Conservation (phyloP, 2,797 vertebrate genomes). For the Ambastaia sidthimunki region DNA sequence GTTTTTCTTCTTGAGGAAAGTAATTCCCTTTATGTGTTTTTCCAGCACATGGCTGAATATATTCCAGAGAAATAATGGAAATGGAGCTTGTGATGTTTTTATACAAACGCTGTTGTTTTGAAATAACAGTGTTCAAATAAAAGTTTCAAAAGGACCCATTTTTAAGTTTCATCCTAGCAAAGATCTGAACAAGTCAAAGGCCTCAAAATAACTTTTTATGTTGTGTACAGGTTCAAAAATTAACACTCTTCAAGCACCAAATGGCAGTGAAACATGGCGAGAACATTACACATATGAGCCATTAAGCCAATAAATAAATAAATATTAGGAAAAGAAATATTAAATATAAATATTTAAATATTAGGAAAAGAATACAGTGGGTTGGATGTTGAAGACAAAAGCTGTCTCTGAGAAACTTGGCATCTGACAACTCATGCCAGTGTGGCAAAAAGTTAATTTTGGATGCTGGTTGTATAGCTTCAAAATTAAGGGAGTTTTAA, state of each 20-base stretch:
- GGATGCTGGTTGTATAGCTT: too few species aligned
- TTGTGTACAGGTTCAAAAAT: not conserved
- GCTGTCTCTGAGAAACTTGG: too few species aligned
- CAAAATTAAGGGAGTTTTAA: too few species aligned
- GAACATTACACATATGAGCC: not conserved
- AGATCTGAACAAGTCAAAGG: not conserved
- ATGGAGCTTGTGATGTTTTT: not conserved
- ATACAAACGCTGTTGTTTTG: not conserved
- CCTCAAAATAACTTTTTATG: not conserved
- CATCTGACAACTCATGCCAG: too few species aligned
- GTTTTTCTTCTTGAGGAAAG: conserved; percentile 16
- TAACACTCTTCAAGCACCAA: not conserved
- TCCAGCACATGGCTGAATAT: conserved; percentile 16
- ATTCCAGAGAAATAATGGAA: conserved; percentile 10
- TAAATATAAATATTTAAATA: too few species aligned
- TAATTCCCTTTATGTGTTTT: conserved; percentile 27
- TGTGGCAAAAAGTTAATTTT: too few species aligned
- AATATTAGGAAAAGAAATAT: too few species aligned
- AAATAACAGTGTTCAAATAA: not conserved
- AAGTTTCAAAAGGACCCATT: not conserved
- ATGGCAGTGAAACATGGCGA: not conserved
- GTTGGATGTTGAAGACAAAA: too few species aligned
- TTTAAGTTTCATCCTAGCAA: not conserved
- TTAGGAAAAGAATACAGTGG: too few species aligned
- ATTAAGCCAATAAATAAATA: too few species aligned